Evolutionary conservation across 2,797 vertebrate genomes (phyloP), one percentile per base, ranked within the genome.

Genomic region (Acropternis orthonyx): DNA sequence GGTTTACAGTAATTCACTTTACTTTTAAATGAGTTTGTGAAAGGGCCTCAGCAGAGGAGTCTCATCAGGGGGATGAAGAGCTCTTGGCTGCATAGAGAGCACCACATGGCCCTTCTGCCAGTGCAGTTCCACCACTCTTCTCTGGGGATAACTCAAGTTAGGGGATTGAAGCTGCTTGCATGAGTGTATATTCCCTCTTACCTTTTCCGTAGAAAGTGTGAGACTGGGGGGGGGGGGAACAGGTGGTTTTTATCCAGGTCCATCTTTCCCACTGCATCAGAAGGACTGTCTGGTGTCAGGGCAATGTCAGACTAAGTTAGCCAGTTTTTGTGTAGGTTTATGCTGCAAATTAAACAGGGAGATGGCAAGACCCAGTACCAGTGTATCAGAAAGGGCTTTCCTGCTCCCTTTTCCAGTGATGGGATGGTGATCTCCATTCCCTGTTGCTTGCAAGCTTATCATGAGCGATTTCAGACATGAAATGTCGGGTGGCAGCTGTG

Each of bases 401-500:
- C 69, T 80, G 67, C 34, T 68, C 21, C 13, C 9, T 30, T 56
- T 80, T 49, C 69, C 52, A 27, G 28, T 3, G 1, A 7, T 30
- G 32, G 3, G 18, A 20, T 1, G 2, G 9, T 30, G 27, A 3
- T 32, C 51, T 84, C 5, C 15, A 16, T 59, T 76, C 63, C 37
- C 30, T 71, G 56, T 63, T 51, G 34, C 66, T 56, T 26, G 37
- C 49, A 52, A 37, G 78, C 26, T 61, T 32, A 4, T 17, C 2
- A 1, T 16, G 39, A 58, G 61, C 7, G 0, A 26, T 44, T 87
- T 54, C 13, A 11, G 51, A 4, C 4, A 0, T 3, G 26, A 23
- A 27, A 12, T 0, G 0, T 8, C 1, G 3, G 23, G 41, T 37
- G 54, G 37, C 28, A 14, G 2, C 23, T 46, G 30, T 30, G 15